Conservation (phyloP, 2,797 vertebrate genomes). For the Arctocebus calabarensis region DNA sequence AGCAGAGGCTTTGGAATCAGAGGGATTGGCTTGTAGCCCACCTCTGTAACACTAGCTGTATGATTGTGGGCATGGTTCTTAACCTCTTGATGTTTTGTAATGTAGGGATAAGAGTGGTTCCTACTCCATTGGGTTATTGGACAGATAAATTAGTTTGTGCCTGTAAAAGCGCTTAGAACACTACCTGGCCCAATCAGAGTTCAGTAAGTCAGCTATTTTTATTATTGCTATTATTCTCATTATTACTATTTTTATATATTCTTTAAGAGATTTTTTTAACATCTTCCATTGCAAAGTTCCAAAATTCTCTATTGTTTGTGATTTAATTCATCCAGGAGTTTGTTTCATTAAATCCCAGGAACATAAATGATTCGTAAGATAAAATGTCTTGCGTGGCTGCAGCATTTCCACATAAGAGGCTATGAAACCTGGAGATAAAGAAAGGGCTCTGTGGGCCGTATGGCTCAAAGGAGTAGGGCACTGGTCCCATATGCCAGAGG, state of each 20-base stretch:
- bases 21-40: background rate
- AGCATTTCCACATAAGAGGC: background rate
- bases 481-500: no score
- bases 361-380: background rate
- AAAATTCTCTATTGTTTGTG: background rate
- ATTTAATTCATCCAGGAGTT: background rate
- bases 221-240: background rate
- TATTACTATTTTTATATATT: background rate
- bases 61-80: background rate
- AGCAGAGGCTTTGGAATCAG: fast-evolving
- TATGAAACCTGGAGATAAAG: background rate
- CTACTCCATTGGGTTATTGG: background rate
- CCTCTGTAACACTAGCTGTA: fast-evolving
- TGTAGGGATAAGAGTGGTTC: background rate
- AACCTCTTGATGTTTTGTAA: background rate
- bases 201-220: background rate
- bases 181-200: background rate
- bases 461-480: no score
- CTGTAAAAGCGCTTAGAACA: background rate
- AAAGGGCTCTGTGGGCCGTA: background rate
- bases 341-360: conserved; percentile 12
- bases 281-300: background rate
- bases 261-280: background rate
- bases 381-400: background rate
- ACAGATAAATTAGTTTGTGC: background rate